phyloP scores from a whole-genome alignment of 2,888 invertebrate species.

The Philonicus albiceps region DNA sequence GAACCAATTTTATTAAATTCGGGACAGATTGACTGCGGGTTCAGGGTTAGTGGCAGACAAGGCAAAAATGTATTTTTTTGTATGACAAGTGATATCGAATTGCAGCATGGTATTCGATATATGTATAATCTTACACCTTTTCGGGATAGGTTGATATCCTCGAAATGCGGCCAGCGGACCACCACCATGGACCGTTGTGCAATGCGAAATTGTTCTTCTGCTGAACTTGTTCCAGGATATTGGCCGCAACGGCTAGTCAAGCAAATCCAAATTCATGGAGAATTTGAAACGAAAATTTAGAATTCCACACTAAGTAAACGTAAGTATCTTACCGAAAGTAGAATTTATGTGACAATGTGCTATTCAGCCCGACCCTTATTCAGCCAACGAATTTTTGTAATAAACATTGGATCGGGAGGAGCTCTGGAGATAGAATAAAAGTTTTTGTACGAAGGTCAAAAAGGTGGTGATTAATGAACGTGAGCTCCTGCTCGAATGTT shows the following conservation, averaged over 20 bases:
- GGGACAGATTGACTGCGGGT: neutral
- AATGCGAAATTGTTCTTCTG: neutral
- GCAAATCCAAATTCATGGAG: neutral
- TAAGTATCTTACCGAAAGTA: neutral
- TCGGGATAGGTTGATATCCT: neutral
- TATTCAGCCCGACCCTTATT: neutral
- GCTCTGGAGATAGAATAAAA: neutral
- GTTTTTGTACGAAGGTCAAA: conserved; percentile 4
- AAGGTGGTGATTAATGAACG: conserved; percentile 12
- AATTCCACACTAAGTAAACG: neutral
- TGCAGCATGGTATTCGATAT: neutral
- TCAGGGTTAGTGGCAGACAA: neutral
- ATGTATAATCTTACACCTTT: neutral
- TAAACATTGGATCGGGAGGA: neutral
- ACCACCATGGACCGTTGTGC: neutral
- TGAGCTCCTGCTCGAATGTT: neutral
- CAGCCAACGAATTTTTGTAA: neutral
- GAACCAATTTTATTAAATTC: neutral
- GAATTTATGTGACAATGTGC: conserved; percentile 21
- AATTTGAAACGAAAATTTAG: neutral
- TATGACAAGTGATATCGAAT: neutral
- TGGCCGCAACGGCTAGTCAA: neutral
- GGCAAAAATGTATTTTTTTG: neutral
- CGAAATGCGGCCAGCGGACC: neutral
- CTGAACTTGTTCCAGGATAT: neutral